phyloP scores from a whole-genome alignment of 2,113 vertebrate genomes.

The Tetrax tetrax region DNA sequence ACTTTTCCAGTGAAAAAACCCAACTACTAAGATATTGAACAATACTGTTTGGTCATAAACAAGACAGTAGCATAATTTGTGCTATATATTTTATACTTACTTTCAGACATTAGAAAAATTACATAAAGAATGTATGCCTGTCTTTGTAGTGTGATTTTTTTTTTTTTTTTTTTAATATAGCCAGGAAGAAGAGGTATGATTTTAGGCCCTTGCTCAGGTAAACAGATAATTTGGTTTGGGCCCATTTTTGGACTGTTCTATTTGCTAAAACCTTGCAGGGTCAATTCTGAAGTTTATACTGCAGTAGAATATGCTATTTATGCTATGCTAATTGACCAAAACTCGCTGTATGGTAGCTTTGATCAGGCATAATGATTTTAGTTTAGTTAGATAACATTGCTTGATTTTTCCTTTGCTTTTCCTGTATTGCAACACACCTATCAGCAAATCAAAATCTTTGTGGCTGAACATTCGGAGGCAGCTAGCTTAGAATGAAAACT shows the following conservation, averaged over 20 bases:
- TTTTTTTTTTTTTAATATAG: neutral
- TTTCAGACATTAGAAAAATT: neutral
- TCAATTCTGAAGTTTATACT: neutral
- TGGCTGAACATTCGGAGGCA: constrained; percentile 19
- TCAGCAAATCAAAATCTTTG: constrained; percentile 43
- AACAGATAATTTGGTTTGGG: neutral
- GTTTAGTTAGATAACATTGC: constrained; percentile 11
- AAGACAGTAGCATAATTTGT: constrained; percentile 1
- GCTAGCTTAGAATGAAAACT: constrained; percentile 13
- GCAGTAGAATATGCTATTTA: neutral
- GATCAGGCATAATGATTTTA: constrained; percentile 25
- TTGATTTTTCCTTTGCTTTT: constrained; percentile 52
- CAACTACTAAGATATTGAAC: neutral
- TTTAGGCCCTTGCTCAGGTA: neutral
- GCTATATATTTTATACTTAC: neutral
- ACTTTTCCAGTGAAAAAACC: neutral
- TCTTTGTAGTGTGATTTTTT: neutral
- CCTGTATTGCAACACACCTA: constrained; percentile 11
- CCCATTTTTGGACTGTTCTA: neutral
- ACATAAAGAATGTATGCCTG: neutral
- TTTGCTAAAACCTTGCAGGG: neutral
- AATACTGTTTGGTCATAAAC: neutral
- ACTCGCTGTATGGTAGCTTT: constrained; percentile 7
- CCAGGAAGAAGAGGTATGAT: neutral
- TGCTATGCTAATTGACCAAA: neutral